Percentiles rank a stretch among this genome's conserved stretches.
These are phyloP conservation scores for Mus caroli DNA, from an alignment of 2,797 vertebrate species.

Conservation along the genomic window DNA sequence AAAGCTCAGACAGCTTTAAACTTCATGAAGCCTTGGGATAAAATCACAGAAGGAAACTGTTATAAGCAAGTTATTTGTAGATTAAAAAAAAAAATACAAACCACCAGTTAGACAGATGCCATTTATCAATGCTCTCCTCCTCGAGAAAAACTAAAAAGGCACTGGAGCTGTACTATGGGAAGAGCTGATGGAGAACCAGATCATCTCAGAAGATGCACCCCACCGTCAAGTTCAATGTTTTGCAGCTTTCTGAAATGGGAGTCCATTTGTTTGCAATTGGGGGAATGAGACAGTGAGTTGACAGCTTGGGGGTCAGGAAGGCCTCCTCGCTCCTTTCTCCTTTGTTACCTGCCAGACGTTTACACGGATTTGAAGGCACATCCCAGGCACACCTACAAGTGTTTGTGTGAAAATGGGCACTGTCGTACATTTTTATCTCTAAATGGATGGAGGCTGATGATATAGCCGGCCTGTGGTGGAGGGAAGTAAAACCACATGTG, in stretches of 20 bases:
- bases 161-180: conserved; percentile 19
- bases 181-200: conserved; percentile 12
- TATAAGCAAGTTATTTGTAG: conserved; percentile 71
- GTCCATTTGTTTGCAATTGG: conserved; percentile 25
- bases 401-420: conserved; percentile 38
- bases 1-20: background rate
- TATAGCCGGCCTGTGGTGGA: conserved; percentile 32
- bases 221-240: background rate
- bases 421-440: conserved; percentile 36
- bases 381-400: conserved; percentile 54
- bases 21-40: conserved; percentile 51
- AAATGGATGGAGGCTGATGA: conserved; percentile 46
- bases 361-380: background rate
- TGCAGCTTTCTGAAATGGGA: background rate
- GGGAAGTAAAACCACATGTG: conserved; percentile 74
- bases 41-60: conserved; percentile 76
- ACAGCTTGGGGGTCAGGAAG: background rate
- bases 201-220: background rate
- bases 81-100: conserved; percentile 33
- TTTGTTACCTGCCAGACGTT: background rate
- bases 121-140: conserved; percentile 74
- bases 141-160: background rate
- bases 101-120: conserved; percentile 59
- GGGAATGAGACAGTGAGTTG: background rate
- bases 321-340: background rate